Evolutionary conservation across 2,888 invertebrate genomes (phyloP).

Genomic region (Sphecodes monilicornis): DNA sequence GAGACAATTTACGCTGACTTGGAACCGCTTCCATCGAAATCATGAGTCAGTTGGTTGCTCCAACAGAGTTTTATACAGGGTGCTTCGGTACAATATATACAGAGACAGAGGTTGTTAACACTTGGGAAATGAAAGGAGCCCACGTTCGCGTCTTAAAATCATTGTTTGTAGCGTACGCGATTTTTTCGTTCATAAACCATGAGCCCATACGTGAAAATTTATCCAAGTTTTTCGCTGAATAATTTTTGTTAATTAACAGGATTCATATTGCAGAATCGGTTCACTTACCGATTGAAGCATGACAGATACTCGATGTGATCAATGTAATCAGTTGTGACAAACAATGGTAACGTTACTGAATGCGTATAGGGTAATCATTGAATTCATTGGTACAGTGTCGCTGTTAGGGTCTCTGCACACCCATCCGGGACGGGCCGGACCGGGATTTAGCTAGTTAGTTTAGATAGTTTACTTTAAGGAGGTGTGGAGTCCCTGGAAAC

Average conservation of each 20-base stretch:
- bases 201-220: not conserved
- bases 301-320: slow-evolving; percentile 3
- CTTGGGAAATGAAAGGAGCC: not conserved
- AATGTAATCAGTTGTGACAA: slow-evolving; percentile 2
- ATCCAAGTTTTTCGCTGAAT: not conserved
- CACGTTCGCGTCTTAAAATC: not conserved
- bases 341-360: slow-evolving; percentile 17
- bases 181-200: not conserved
- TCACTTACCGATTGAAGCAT: not conserved
- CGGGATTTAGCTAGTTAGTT: too few species aligned
- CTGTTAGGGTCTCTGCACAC: too few species aligned
- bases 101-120: not conserved
- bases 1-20: not conserved
- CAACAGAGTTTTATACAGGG: not conserved
- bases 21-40: not conserved
- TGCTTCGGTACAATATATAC: slow-evolving; percentile 1
- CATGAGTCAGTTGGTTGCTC: not conserved
- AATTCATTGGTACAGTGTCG: slow-evolving; percentile 30
- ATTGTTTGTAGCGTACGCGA: not conserved
- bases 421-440: too few species aligned
- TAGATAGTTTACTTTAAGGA: too few species aligned
- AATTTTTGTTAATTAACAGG: not conserved
- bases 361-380: slow-evolving; percentile 36
- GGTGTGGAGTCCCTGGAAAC: too few species aligned
- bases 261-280: not conserved